These are phyloP conservation scores for Notiomystis cincta DNA, from an alignment of 2,113 vertebrate genomes.

Conservation along the genomic window DNA sequence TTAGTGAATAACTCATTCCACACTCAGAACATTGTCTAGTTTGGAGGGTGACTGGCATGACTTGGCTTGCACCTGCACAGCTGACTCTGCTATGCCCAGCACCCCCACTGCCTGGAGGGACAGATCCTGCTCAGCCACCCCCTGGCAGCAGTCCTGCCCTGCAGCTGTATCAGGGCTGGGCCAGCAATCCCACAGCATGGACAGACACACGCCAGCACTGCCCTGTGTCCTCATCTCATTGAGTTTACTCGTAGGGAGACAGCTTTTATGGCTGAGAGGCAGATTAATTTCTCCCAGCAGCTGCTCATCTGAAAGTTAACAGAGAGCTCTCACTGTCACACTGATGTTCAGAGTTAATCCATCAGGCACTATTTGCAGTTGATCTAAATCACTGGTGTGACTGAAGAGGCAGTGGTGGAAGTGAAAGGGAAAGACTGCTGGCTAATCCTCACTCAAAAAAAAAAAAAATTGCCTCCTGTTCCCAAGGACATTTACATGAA, in stretches of 20 bases:
- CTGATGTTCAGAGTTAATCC: neutral
- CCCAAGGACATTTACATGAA: neutral
- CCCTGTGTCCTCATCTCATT: neutral
- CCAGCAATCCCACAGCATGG: neutral
- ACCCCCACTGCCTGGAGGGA: neutral
- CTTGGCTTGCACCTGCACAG: neutral
- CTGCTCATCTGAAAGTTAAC: neutral
- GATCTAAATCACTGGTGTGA: neutral
- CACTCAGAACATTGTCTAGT: neutral
- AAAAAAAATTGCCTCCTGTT: neutral
- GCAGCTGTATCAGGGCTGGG: neutral
- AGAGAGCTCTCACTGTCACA: neutral
- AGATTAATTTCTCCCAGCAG: neutral
- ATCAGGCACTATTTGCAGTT: neutral
- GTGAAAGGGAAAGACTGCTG: neutral
- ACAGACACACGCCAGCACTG: fast-evolving
- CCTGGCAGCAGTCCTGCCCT: neutral
- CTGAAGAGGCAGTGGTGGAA: neutral
- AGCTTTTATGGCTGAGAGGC: neutral
- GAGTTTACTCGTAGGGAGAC: neutral
- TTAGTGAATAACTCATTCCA: neutral
- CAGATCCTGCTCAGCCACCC: neutral
- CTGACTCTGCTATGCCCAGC: neutral
- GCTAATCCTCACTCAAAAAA: neutral
- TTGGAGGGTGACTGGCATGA: neutral